Evolutionary conservation across 1,140 invertebrate genomes (phyloP).

Genomic region (Calephelis nemesis): DNA sequence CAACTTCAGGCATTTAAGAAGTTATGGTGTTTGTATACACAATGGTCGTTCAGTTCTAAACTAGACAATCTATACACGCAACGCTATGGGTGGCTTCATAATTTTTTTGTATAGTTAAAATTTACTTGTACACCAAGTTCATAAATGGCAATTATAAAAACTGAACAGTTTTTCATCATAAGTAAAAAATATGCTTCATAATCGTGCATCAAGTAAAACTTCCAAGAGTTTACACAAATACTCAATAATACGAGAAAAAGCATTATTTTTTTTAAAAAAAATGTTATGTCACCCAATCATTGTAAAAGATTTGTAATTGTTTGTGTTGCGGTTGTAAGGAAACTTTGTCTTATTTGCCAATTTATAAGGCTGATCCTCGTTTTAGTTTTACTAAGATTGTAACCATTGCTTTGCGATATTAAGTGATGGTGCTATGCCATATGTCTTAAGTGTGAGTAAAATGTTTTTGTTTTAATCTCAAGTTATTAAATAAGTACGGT

Average conservation of each 20-base stretch:
- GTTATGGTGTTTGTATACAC: too few species aligned
- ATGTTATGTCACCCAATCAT: not conserved
- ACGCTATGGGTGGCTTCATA: too few species aligned
- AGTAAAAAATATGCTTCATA: too few species aligned
- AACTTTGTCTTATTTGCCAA: not conserved
- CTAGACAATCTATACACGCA: too few species aligned
- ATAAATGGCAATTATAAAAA: too few species aligned
- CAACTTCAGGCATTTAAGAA: too few species aligned
- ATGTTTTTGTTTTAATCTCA: not conserved
- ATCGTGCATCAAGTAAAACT: too few species aligned
- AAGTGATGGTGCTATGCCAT: not conserved
- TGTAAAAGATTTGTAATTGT: not conserved
- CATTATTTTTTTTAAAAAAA: not conserved
- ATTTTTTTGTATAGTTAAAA: too few species aligned
- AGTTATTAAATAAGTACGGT: not conserved
- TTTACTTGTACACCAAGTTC: too few species aligned
- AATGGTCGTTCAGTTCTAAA: too few species aligned
- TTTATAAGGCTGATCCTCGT: constrained; percentile 11
- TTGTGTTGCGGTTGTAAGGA: not conserved
- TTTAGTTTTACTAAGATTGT: constrained; percentile 12
- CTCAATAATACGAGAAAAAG: not conserved
- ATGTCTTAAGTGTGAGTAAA: not conserved
- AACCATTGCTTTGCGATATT: constrained; percentile 5
- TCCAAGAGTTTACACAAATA: too few species aligned
- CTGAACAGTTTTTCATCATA: too few species aligned